phyloP scores from a whole-genome alignment of 2,888 invertebrate species.

The Nomada fucata region DNA sequence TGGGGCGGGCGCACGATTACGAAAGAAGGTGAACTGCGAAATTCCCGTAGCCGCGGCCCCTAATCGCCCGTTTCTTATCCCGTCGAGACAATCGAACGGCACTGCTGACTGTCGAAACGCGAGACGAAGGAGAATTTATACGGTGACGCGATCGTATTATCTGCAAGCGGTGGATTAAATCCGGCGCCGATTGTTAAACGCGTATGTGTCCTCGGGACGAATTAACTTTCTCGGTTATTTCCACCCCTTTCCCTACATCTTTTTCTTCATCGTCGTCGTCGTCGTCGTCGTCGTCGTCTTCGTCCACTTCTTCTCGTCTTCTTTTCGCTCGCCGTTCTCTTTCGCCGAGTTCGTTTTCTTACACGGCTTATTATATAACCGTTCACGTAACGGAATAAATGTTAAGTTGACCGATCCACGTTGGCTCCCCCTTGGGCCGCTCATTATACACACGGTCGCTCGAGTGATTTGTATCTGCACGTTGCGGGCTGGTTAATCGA shows the following conservation, averaged over 20 bases:
- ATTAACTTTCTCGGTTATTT: conserved; percentile 13
- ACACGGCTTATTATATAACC: conserved; percentile 10
- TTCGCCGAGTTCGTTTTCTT: neutral
- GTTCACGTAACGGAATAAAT: conserved; percentile 30
- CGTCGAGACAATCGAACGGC: conserved; percentile 20
- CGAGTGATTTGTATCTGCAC: conserved; percentile 31
- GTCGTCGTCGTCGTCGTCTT: neutral
- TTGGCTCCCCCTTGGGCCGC: conserved; percentile 2
- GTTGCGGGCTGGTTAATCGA: conserved; percentile 38
- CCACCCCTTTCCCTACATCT: neutral
- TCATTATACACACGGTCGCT: conserved; percentile 23
- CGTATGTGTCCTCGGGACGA: neutral
- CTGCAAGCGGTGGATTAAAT: conserved; percentile 33
- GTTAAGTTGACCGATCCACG: conserved; percentile 17
- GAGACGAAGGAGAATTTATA: conserved; percentile 44
- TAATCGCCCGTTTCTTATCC: conserved; percentile 37
- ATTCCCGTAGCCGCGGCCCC: conserved; percentile 26
- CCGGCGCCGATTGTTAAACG: conserved; percentile 25
- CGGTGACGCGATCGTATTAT: conserved; percentile 43
- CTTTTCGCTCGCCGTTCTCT: no score
- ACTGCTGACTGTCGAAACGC: conserved; percentile 39
- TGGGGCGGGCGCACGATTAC: conserved; percentile 22
- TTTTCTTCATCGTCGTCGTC: neutral
- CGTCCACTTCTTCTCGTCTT: neutral
- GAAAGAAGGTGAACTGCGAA: conserved; percentile 32